Conservation (phyloP, 2,113 vertebrate species). For the Perognathus longimembris region DNA sequence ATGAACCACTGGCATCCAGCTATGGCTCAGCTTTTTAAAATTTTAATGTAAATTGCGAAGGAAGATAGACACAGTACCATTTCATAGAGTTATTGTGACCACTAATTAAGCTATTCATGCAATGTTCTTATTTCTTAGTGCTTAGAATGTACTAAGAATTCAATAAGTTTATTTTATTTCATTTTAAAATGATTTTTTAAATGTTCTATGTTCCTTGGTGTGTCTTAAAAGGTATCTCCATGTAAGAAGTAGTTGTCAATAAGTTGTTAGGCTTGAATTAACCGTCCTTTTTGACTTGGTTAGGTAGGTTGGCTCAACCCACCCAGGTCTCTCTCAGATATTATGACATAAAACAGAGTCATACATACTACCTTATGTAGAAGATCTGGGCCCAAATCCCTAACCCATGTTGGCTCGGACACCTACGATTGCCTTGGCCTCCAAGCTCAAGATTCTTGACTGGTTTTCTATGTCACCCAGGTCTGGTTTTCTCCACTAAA, state of each 20-base stretch:
- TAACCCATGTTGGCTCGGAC: too few species aligned
- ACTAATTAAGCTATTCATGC: neutral
- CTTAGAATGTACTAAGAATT: neutral
- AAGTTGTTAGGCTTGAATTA: neutral
- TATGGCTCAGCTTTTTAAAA: neutral
- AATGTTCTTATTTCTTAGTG: neutral
- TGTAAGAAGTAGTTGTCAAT: neutral
- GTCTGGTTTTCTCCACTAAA: neutral
- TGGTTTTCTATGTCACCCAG: neutral
- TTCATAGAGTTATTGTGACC: neutral
- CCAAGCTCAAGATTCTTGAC: neutral
- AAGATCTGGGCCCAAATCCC: neutral
- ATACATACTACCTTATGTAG: neutral
- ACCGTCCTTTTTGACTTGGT: neutral
- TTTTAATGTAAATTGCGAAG: neutral
- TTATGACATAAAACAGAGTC: neutral
- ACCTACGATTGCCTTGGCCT: neutral
- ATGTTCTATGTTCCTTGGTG: neutral
- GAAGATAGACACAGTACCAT: neutral
- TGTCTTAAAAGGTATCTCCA: slow-evolving; percentile 2
- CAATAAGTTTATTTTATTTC: slow-evolving; percentile 9
- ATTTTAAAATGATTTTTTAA: slow-evolving; percentile 12
- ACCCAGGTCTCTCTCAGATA: neutral
- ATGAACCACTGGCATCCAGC: too few species aligned
- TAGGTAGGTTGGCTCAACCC: slow-evolving; percentile 35